phyloP scores from a whole-genome alignment of 2,797 vertebrate species.

The Acanthiza pusilla region DNA sequence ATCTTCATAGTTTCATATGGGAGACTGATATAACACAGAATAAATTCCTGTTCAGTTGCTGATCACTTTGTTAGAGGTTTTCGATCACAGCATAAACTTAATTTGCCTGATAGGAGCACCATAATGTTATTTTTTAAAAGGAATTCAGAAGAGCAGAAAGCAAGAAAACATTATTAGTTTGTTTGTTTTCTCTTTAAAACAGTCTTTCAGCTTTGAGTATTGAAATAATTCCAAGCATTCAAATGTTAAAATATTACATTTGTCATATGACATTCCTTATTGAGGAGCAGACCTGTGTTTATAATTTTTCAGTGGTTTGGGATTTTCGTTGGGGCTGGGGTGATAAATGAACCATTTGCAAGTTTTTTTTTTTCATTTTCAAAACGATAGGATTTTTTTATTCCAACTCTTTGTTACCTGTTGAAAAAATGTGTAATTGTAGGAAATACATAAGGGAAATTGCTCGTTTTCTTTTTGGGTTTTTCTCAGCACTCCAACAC shows the following conservation, averaged over 20 bases:
- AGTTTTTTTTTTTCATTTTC: neutral
- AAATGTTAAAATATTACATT: neutral
- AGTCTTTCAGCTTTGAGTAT: neutral
- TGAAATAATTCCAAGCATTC: slow-evolving; percentile 31
- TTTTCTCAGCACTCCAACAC: neutral
- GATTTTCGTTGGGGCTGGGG: neutral
- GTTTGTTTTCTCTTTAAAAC: slow-evolving; percentile 26
- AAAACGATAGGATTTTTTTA: neutral
- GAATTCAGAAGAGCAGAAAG: neutral
- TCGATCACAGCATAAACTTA: neutral
- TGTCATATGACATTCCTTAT: neutral
- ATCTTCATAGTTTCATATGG: neutral
- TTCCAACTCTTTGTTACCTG: neutral
- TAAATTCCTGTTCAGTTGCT: neutral
- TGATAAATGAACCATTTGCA: neutral
- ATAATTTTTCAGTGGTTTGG: neutral
- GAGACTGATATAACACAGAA: neutral
- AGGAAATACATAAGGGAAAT: neutral
- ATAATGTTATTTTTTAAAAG: neutral
- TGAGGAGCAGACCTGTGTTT: neutral
- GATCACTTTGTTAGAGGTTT: neutral
- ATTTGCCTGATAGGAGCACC: neutral
- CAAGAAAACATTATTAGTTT: neutral
- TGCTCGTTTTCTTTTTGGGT: neutral
- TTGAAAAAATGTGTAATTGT: neutral